These are phyloP conservation scores for Rhyzopertha dominica DNA, from an alignment of 1,140 invertebrate genomes.

Conservation along the genomic window DNA sequence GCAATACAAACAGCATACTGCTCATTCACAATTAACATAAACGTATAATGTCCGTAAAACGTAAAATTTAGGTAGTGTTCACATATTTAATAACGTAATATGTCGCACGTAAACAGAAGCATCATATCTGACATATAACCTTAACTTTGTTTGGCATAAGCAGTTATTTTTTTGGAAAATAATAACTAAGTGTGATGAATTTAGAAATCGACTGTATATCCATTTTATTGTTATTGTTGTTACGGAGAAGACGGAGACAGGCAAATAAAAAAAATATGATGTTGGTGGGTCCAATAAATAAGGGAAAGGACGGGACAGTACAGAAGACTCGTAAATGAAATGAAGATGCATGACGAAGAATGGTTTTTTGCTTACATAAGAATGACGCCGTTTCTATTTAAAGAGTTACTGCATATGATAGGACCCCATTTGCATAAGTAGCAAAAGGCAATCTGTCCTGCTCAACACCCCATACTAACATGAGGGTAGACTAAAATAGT, in stretches of 20 bases:
- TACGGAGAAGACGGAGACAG: conserved; percentile 2
- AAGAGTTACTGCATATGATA: neutral
- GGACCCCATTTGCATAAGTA: conserved; percentile 1
- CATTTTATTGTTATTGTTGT: conserved; percentile 5
- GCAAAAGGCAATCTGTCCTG: neutral
- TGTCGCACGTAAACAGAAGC: no score
- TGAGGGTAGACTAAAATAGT: conserved; percentile 4
- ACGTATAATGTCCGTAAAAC: no score
- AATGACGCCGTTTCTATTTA: neutral
- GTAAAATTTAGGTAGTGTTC: no score
- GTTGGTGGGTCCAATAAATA: conserved; percentile 8
- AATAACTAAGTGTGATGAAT: no score
- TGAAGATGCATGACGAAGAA: conserved; percentile 1
- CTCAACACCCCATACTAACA: neutral
- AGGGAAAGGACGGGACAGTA: conserved; percentile 9
- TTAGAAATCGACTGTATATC: no score
- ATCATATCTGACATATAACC: no score
- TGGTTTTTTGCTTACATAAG: conserved; percentile 4
- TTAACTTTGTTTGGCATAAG: no score
- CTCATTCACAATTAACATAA: no score
- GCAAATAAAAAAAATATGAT: neutral
- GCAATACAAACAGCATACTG: no score
- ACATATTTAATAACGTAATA: no score
- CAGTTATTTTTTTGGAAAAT: no score
- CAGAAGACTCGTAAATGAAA: neutral